A percentile compares a stretch with the other conserved stretches of the same genome.
Conservation (phyloP, 2,888 invertebrate genomes). For the Autographa gamma region DNA sequence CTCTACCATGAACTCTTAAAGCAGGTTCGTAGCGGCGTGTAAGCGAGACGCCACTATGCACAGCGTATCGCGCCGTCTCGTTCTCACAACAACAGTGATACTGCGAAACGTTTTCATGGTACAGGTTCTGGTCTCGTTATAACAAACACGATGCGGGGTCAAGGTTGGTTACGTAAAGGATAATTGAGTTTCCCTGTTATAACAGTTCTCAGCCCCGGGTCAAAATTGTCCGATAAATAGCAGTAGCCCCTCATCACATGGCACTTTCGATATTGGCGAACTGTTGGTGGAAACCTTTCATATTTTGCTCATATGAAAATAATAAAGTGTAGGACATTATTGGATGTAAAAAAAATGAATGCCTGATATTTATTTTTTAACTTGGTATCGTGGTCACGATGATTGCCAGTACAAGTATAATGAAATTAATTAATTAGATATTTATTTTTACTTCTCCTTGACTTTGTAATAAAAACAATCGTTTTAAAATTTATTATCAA, state of each 20-base stretch:
- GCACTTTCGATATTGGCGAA: constrained; percentile 3
- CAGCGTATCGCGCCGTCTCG: no score
- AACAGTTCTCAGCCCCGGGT: background rate
- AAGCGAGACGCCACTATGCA: no score
- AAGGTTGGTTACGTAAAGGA: constrained; percentile 5
- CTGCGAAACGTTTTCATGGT: no score
- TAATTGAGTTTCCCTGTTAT: constrained; percentile 8
- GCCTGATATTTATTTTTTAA: background rate
- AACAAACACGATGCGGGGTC: background rate
- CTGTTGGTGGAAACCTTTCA: background rate
- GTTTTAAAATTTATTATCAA: no score
- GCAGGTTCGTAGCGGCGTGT: no score
- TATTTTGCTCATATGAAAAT: background rate
- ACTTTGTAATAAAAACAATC: no score
- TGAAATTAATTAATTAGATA: no score
- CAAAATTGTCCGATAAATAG: background rate
- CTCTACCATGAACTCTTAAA: no score
- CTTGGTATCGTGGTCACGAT: background rate
- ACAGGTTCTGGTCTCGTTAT: background rate
- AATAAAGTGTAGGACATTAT: background rate
- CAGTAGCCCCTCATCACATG: background rate
- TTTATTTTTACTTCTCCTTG: no score
- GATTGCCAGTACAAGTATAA: no score
- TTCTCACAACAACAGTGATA: no score
- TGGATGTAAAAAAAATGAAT: background rate